Evolutionary conservation across 2,888 invertebrate genomes (phyloP).

Genomic region (Hymenopus coronatus): DNA sequence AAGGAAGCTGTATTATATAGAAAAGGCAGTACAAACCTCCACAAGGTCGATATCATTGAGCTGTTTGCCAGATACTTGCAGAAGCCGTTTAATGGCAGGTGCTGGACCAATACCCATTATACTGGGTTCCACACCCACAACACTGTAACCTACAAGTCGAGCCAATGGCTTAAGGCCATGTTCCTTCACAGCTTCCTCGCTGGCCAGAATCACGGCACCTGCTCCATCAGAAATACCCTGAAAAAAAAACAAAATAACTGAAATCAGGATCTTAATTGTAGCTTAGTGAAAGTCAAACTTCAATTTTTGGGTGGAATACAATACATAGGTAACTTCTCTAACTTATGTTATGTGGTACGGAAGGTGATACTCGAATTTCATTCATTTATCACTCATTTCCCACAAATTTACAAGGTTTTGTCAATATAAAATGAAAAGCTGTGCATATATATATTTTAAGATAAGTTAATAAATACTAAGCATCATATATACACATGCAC

Average conservation of each 20-base stretch:
- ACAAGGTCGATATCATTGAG: constrained; percentile 87
- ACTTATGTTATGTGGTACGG: no score
- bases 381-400: no score
- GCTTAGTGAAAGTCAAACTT: not conserved
- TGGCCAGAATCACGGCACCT: constrained; percentile 84
- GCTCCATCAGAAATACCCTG: constrained; percentile 98
- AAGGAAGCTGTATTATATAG: no score
- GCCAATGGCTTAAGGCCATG: constrained; percentile 85
- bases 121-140: constrained; percentile 92
- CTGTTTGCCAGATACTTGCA: constrained; percentile 73
- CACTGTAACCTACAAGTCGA: constrained; percentile 85
- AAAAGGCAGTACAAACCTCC: constrained; percentile 60
- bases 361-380: no score
- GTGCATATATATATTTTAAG: no score
- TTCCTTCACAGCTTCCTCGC: constrained; percentile 81
- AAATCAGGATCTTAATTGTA: constrained; percentile 4
- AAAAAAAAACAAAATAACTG: not conserved
- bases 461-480: no score
- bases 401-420: no score
- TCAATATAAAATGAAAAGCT: no score
- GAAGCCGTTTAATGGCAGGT: constrained; percentile 83
- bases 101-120: constrained; percentile 99
- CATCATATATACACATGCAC: no score
- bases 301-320: no score
- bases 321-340: no score